Percentiles rank a stretch among this genome's conserved stretches.
phyloP scores from a whole-genome alignment of 2,113 vertebrate species.

The Brevimyrus niger region DNA sequence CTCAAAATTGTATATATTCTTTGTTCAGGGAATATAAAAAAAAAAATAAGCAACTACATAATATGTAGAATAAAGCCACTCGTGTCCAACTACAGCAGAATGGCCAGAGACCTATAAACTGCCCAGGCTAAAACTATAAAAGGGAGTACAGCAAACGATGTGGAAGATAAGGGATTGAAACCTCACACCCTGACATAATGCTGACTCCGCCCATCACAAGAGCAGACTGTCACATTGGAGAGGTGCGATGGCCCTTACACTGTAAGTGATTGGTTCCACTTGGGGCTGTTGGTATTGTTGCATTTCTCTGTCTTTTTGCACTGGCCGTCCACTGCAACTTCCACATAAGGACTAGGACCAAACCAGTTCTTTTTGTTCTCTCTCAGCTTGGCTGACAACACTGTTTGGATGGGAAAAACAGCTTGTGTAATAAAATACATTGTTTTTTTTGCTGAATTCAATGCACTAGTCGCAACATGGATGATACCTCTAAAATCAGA shows the following conservation, averaged over 20 bases:
- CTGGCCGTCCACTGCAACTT: constrained; percentile 89
- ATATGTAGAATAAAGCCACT: neutral
- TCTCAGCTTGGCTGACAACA: constrained; percentile 92
- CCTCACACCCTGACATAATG: neutral
- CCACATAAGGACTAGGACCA: constrained; percentile 93
- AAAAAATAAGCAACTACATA: neutral
- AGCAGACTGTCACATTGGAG: neutral
- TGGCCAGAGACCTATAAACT: constrained; percentile 30
- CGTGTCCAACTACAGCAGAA: neutral
- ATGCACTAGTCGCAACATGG: neutral
- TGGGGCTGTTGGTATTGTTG: constrained; percentile 90
- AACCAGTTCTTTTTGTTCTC: constrained; percentile 98
- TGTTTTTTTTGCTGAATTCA: neutral
- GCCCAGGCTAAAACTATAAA: constrained; percentile 27
- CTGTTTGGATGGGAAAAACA: constrained; percentile 49
- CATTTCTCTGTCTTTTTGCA: constrained; percentile 97
- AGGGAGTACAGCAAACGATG: constrained; percentile 35
- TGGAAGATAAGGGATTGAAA: constrained; percentile 1
- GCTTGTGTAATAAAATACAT: neutral
- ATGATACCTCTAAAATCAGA: neutral
- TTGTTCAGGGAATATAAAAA: neutral
- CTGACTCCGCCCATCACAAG: neutral
- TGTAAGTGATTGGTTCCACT: constrained; percentile 94
- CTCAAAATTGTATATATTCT: neutral
- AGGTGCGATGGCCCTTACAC: constrained; percentile 67